Percentiles rank a stretch among this genome's conserved stretches.
Evolutionary conservation across 2,888 invertebrate genomes (phyloP).

Genomic region (Heterodera filipjevi): DNA sequence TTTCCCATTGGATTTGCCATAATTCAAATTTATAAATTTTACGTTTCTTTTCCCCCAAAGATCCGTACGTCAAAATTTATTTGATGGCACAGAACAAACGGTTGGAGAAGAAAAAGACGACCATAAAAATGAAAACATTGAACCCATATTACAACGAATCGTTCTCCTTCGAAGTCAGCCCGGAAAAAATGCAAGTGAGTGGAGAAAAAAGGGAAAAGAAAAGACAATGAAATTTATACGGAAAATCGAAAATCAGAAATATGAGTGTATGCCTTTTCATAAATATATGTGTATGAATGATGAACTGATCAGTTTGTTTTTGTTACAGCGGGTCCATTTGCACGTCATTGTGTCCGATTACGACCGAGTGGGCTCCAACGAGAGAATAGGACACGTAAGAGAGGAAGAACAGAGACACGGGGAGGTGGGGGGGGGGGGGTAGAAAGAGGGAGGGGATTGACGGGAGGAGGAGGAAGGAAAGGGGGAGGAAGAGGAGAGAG

Average conservation of each 20-base stretch:
- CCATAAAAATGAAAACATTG: slow-evolving; percentile 99
- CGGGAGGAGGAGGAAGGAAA: too few relatives aligned
- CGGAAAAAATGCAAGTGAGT: slow-evolving; percentile 90
- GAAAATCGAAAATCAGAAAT: too few relatives aligned
- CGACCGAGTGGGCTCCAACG: slow-evolving; percentile 98
- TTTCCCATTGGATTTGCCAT: neutral
- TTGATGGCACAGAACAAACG: slow-evolving; percentile 99
- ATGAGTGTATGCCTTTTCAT: too few relatives aligned
- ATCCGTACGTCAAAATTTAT: slow-evolving; percentile 99
- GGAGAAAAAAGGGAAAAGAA: neutral
- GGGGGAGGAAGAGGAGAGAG: too few relatives aligned
- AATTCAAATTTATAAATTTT: neutral
- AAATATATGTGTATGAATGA: too few relatives aligned
- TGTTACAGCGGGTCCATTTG: slow-evolving; percentile 90
- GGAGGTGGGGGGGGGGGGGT: too few relatives aligned
- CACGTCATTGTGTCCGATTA: slow-evolving; percentile 98
- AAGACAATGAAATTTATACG: neutral
- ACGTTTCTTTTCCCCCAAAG: slow-evolving; percentile 66
- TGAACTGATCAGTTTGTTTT: neutral
- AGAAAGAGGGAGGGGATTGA: too few relatives aligned
- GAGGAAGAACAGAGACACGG: neutral
- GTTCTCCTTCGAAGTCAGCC: slow-evolving; percentile 99
- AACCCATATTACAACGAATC: slow-evolving; percentile 99
- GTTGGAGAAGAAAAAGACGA: slow-evolving; percentile 99
- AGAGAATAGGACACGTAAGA: slow-evolving; percentile 69